Evolutionary conservation across 2,888 invertebrate species (phyloP).

Genomic region (Megalurothrips usitatus): DNA sequence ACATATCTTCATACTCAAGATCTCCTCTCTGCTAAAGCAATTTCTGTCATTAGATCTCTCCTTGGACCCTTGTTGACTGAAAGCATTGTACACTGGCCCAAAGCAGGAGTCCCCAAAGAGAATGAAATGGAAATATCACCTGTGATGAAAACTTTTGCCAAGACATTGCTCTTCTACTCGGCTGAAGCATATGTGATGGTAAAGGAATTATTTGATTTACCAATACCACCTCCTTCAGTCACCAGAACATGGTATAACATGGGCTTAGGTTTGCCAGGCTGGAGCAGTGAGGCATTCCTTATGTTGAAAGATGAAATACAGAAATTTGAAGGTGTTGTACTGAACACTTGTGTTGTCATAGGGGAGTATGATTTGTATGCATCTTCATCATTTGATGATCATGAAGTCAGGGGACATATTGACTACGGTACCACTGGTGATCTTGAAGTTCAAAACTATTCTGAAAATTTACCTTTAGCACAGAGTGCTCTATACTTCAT

Average conservation of each 20-base stretch:
- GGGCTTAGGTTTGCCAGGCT: background rate
- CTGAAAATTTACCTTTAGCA: background rate
- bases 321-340: background rate
- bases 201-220: background rate
- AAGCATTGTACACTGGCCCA: background rate
- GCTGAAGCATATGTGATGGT: background rate
- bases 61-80: background rate
- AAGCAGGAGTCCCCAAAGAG: background rate
- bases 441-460: background rate
- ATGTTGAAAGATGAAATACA: conserved; percentile 1
- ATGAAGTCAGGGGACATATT: background rate
- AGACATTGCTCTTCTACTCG: background rate
- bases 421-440: conserved; percentile 1
- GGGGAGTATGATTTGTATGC: background rate
- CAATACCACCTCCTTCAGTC: background rate
- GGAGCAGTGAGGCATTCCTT: conserved; percentile 3
- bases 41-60: background rate
- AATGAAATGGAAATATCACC: background rate
- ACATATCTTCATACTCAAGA: background rate
- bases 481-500: conserved; percentile 4
- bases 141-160: conserved; percentile 3
- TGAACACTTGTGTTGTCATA: background rate
- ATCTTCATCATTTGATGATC: background rate
- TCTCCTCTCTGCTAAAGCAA: background rate
- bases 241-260: conserved; percentile 7